Evolutionary conservation across 2,797 vertebrate genomes (phyloP).

Genomic region (Miichthys miiuy): DNA sequence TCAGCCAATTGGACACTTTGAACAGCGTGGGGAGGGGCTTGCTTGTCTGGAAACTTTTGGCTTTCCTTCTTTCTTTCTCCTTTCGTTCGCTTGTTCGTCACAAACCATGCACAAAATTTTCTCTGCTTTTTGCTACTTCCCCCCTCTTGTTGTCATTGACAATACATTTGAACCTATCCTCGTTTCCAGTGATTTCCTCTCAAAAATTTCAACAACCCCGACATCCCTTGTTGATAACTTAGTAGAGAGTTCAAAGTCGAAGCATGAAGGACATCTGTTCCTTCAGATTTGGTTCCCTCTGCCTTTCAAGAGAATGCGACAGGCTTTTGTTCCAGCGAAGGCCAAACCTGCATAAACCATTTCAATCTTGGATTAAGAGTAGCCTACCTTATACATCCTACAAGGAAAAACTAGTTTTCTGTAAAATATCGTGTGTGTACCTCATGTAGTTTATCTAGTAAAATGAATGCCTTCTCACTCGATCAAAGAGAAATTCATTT

Average conservation of each 20-base stretch:
- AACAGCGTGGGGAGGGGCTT: slow-evolving; percentile 71
- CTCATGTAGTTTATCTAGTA: not conserved
- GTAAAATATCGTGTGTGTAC: not conserved
- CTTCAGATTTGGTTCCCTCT: slow-evolving; percentile 33
- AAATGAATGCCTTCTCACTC: not conserved
- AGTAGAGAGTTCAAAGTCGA: slow-evolving; percentile 38
- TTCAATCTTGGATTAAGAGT: not conserved
- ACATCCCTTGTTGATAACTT: slow-evolving; percentile 35
- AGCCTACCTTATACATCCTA: not conserved
- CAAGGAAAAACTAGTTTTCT: not conserved
- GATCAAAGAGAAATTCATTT: slow-evolving; percentile 8
- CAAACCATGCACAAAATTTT: slow-evolving; percentile 48
- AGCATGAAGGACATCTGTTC: slow-evolving; percentile 61
- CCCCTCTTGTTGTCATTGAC: slow-evolving; percentile 31
- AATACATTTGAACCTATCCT: slow-evolving; percentile 24
- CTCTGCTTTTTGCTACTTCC: slow-evolving; percentile 37
- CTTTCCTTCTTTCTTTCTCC: slow-evolving; percentile 54
- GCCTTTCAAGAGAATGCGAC: slow-evolving; percentile 34
- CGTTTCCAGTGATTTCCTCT: slow-evolving; percentile 31
- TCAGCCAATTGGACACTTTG: slow-evolving; percentile 76
- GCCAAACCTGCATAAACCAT: slow-evolving; percentile 23
- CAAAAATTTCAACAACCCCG: slow-evolving; percentile 45
- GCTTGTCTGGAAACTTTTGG: slow-evolving; percentile 65
- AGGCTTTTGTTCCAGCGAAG: slow-evolving; percentile 68
- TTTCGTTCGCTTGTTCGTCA: slow-evolving; percentile 61